Evolutionary conservation across 2,888 invertebrate species (phyloP).

Genomic region (Heterodera filipjevi): DNA sequence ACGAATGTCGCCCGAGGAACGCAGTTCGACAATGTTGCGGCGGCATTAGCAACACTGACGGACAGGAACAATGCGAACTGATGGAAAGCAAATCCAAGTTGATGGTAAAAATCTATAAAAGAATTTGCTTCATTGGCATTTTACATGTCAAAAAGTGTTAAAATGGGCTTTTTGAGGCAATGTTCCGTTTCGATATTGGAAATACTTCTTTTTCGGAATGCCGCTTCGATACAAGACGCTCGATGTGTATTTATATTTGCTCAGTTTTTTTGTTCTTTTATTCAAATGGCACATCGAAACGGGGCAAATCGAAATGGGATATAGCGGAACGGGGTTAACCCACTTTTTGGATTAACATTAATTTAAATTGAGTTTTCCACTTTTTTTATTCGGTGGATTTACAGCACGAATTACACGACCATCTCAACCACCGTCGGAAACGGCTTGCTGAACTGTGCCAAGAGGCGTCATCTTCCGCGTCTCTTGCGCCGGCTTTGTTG

Average conservation of each 20-base stretch:
- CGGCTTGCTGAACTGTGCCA: neutral
- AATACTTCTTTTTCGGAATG: too few species aligned
- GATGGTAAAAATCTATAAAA: neutral
- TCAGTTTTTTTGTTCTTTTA: neutral
- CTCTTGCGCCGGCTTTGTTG: neutral
- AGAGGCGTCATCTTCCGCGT: neutral
- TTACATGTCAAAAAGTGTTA: too few species aligned
- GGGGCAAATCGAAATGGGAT: too few species aligned
- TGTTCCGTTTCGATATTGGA: too few species aligned
- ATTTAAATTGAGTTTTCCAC: too few species aligned
- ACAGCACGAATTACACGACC: neutral
- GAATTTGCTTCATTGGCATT: too few species aligned
- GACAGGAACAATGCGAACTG: neutral
- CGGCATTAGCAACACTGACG: neutral
- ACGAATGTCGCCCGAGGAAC: neutral
- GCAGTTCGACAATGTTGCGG: slow-evolving; percentile 12
- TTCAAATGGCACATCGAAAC: too few species aligned
- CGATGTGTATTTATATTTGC: too few species aligned
- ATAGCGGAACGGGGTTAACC: too few species aligned
- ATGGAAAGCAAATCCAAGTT: neutral
- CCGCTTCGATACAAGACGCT: too few species aligned
- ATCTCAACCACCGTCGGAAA: slow-evolving; percentile 4
- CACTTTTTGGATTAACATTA: too few species aligned
- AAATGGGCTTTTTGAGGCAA: too few species aligned
- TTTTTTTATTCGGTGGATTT: neutral